Evolutionary conservation across 2,797 vertebrate species (phyloP).

Genomic region (Myripristis jacobus): DNA sequence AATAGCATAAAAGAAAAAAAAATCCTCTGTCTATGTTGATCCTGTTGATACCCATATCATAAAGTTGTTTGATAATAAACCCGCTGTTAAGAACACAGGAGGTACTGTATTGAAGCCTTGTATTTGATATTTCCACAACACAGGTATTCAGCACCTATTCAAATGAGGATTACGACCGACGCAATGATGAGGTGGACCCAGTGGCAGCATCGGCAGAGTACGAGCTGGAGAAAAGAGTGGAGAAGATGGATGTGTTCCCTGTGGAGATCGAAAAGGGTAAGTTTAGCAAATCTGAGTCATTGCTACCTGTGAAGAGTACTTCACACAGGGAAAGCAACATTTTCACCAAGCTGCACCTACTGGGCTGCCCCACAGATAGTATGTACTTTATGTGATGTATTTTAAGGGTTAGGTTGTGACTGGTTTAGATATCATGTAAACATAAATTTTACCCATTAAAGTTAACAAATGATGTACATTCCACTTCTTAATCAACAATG

Average conservation of each 20-base stretch:
- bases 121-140: constrained; percentile 32
- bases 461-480: too few relatives aligned
- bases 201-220: constrained; percentile 94
- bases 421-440: too few relatives aligned
- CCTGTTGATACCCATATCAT: background rate
- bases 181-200: constrained; percentile 94
- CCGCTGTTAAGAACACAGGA: background rate
- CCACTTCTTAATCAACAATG: too few relatives aligned
- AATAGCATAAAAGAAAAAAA: background rate
- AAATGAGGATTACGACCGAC: constrained; percentile 94
- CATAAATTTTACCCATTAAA: too few relatives aligned
- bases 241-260: constrained; percentile 96
- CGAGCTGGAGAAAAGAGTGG: constrained; percentile 94
- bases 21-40: background rate
- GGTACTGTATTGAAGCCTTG: constrained; percentile 8
- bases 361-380: background rate
- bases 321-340: background rate
- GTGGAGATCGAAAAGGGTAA: constrained; percentile 91
- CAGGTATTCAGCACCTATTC: constrained; percentile 94
- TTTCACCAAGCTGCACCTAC: background rate
- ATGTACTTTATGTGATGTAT: too few relatives aligned
- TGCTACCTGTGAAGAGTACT: background rate
- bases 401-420: too few relatives aligned
- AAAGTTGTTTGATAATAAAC: constrained; percentile 15
- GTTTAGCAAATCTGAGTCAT: background rate